A percentile compares a stretch with the other conserved stretches of the same genome.
Conservation (phyloP, 1,140 invertebrate species). For the Hylaeus anthracinus region DNA sequence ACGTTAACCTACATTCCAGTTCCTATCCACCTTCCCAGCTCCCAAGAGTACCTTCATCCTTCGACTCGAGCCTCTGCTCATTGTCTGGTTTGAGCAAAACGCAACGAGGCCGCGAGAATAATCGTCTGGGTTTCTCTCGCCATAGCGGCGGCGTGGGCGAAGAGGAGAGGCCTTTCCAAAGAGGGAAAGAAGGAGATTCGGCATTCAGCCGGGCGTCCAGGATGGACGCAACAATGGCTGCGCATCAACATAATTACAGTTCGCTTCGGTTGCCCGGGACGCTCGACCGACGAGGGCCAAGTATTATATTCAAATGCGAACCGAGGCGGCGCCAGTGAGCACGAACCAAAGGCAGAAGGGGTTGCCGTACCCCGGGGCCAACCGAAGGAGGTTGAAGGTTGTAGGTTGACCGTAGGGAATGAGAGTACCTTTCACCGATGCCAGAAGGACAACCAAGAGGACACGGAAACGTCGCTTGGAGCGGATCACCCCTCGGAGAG, state of each 20-base stretch:
- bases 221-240: constrained; percentile 68
- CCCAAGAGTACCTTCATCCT: no score
- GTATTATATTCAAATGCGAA: constrained; percentile 79
- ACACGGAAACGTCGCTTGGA: constrained; percentile 65
- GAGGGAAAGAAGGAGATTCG: constrained; percentile 62
- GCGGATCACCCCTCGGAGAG: constrained; percentile 59
- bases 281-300: constrained; percentile 67
- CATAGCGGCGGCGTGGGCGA: constrained; percentile 60
- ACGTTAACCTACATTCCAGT: no score
- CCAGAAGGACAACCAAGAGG: constrained; percentile 63
- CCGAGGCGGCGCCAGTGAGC: constrained; percentile 70
- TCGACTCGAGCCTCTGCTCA: neutral
- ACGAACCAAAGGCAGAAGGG: constrained; percentile 56
- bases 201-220: constrained; percentile 60
- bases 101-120: constrained; percentile 37
- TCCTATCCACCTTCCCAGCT: no score
- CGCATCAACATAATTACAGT: constrained; percentile 79
- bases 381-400: constrained; percentile 69
- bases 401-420: constrained; percentile 64
- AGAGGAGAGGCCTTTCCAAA: constrained; percentile 35
- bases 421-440: constrained; percentile 46
- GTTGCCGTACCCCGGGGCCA: constrained; percentile 64
- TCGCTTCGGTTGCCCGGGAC: constrained; percentile 66
- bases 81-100: constrained; percentile 22
- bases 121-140: constrained; percentile 50